These are phyloP conservation scores for Adelosebastes latens DNA, from an alignment of 2,797 vertebrate species.

Conservation along the genomic window DNA sequence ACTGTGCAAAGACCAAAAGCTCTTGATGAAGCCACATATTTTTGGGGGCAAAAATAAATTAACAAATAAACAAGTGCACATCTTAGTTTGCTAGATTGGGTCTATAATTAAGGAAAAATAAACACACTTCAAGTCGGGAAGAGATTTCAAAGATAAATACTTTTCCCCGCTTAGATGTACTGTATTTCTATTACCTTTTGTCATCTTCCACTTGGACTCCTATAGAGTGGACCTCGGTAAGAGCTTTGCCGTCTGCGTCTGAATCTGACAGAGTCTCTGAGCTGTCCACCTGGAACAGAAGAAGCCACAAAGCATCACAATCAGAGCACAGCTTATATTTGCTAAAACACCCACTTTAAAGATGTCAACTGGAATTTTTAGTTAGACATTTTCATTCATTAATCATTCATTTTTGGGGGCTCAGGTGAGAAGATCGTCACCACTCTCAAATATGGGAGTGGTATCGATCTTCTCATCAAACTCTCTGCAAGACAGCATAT, in stretches of 20 bases:
- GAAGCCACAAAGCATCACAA: neutral
- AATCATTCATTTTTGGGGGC: neutral
- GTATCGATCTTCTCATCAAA: too few species aligned
- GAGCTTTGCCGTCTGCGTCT: conserved; percentile 91
- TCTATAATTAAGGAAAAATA: conserved; percentile 38
- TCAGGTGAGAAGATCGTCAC: neutral
- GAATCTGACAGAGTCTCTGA: conserved; percentile 96
- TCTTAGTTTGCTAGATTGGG: conserved; percentile 27
- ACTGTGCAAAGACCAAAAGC: conserved; percentile 31
- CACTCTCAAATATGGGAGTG: neutral
- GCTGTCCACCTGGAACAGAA: conserved; percentile 84
- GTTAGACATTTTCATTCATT: neutral
- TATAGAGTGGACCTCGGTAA: conserved; percentile 96
- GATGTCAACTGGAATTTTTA: neutral
- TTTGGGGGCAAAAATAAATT: conserved; percentile 29
- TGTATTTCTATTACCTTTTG: conserved; percentile 86
- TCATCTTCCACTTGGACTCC: conserved; percentile 98
- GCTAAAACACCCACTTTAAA: neutral
- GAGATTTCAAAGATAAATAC: neutral
- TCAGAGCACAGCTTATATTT: neutral
- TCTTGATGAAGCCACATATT: conserved; percentile 57
- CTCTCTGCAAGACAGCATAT: too few species aligned
- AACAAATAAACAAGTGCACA: conserved; percentile 36
- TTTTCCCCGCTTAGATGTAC: neutral
- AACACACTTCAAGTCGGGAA: conserved; percentile 4